phyloP scores from a whole-genome alignment of 2,797 vertebrate species.

The Siniperca undulata region DNA sequence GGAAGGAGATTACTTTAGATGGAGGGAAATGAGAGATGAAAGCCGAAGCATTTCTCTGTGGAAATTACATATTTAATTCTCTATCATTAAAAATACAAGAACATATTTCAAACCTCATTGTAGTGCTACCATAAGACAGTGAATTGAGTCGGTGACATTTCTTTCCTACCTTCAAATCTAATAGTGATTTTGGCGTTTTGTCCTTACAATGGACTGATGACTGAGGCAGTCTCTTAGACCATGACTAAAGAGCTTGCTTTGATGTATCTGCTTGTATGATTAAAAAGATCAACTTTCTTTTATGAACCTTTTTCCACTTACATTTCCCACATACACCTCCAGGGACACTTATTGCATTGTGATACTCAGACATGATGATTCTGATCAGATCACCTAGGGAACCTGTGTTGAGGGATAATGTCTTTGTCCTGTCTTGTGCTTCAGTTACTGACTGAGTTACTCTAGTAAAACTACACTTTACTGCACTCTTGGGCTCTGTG shows the following conservation, averaged over 20 bases:
- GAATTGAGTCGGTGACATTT: not conserved
- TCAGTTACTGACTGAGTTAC: not conserved
- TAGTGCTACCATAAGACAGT: not conserved
- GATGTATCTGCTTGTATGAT: not conserved
- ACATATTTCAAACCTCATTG: not conserved
- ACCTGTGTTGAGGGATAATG: not conserved
- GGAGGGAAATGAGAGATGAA: not conserved
- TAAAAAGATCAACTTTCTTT: not conserved
- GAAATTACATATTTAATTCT: not conserved
- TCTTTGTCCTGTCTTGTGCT: not conserved
- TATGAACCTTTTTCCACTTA: not conserved
- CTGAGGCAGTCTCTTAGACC: not conserved
- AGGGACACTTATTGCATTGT: not conserved
- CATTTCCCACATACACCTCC: not conserved
- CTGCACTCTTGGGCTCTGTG: conserved; percentile 23
- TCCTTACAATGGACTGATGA: not conserved
- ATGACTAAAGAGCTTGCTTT: not conserved
- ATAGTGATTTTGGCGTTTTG: not conserved
- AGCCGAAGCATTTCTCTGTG: not conserved
- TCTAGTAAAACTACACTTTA: conserved; percentile 14
- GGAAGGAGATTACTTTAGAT: not conserved
- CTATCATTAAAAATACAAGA: not conserved
- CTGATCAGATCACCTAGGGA: not conserved
- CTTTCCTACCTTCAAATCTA: not conserved
- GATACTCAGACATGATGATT: not conserved